Base-by-base conservation (phyloP, 2,888 invertebrate genomes). In the Coecobrya sp. region DNA sequence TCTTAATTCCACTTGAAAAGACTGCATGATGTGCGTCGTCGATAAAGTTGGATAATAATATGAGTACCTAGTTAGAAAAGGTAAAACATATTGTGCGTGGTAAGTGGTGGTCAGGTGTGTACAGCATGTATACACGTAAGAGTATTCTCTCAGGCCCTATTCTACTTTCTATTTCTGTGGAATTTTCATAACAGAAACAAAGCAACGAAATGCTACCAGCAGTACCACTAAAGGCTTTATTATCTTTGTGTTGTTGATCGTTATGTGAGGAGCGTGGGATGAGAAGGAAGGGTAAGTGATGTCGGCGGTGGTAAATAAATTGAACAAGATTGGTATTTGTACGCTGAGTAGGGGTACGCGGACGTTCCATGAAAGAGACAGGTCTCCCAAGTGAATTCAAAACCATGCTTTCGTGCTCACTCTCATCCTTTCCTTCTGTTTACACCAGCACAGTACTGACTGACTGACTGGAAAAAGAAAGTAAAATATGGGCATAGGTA, bases 311-410 rank as follows among this genome's bases (percentile, higher is more conserved):
- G 65, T 65, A 65, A 84, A 73, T 70, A 70, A 90, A 90, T 90
- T 90, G 90, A 55, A 85, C 73, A 45, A 42, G 76, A 90, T 76
- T 45, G 85, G 84, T 85, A 36, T 52, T 82, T 16, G 45, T 49
- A 45, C 27, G 86, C 16, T 30, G 49, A 86, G 45, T 30, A 30
- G 22, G 16, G 42, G n/a, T 19, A 36, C 2, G 30, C 30, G 27
- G 27, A 8, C 59, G 36, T 59, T 81, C n/a, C 59, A 55, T 1
- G 19, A 82, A 59, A 82, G 65, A 65, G 65, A 84, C 62, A 84
- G 65, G 49, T 55, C 76, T 90, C 90, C 90, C 90, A 59, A 45
- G 90, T 79, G 85, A 62, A 85, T 85, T 84, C n/a, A 68, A 36
- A 59, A 84, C 7, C 7, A 65, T 16, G 25, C 7, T 8, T 25